Evolutionary conservation across 2,888 invertebrate genomes (phyloP), one percentile per base, ranked within the genome.

Genomic region (Corbicula japonica): DNA sequence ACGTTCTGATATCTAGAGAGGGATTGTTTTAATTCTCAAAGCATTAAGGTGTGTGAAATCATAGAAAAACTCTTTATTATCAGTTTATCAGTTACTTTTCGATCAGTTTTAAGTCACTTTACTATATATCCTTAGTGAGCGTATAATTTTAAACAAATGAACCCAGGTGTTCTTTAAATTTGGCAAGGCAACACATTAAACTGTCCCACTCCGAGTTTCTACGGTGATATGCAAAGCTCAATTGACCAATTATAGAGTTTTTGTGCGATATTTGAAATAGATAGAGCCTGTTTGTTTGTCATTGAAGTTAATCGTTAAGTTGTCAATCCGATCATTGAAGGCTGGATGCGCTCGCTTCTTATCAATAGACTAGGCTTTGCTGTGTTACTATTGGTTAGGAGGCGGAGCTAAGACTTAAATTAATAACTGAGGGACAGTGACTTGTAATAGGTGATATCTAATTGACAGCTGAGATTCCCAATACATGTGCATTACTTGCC

Each of bases 361-460:
- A 60, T 62, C 61, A 52, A 68, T 63, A 68, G 62, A 66, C 28
- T 44, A 73, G 52, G 44, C 66, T 50, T 69, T 68, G 30, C 56
- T 44, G 54, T 34, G 41, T 70, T 72, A 56, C 60, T 34, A 41
- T 35, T 68, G 46, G 50, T 12, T 28, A 28, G 63, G 48, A 30
- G 78, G 78, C 63, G 78, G 73, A 61, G 74, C 38, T 18, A 52
- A 26, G 26, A 23, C n/a, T 62, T 35, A 56, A 69, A 77, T 77
- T 72, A 66, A 69, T 73, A 60, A 48, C 26, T 63, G 78, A 78
- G 65, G 73, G 78, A 78, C 78, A 74, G 54, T 61, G 52, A 56
- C 68, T 69, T 78, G 73, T 30, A 28, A 18, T 32, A 26, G 32
- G 34, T 15, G 18, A n/a, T 30, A n/a, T 18, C 44, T 65, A 62